Evolutionary conservation across 2,113 vertebrate species (phyloP), one percentile per base, ranked within the genome.

Genomic region (Daphoenositta chrysoptera): DNA sequence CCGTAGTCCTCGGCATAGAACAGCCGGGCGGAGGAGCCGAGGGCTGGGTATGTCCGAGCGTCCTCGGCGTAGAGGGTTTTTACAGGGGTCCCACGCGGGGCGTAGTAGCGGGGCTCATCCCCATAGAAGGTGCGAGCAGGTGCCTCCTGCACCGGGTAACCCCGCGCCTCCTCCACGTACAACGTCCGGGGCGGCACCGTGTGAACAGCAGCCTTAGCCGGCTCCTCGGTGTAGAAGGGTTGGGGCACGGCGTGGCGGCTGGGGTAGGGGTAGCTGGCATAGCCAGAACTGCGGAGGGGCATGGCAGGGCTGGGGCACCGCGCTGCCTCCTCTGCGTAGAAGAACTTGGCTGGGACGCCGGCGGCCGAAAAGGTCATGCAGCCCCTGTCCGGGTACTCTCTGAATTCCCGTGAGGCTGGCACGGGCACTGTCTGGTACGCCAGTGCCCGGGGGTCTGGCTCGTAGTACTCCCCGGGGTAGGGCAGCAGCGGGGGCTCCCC

Each of bases 311-410:
- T 24, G 13, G 98, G 95, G 93, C 98, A 99, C 45, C 97, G 97
- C 2, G 97, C 96, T 1, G 98, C 92, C 63, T 99, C 99, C 73
- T 99, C 99, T 0, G 98, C 97, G 6, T 99, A 99, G 97, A 99
- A 99, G 89, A 99, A 99, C 53, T 99, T 99, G 39, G 99, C 98
- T 6, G 99, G 99, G 90, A 98, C 98, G 1, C 98, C 97, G 0
- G 99, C 96, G n/a, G 98, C 97, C 2, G 98, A 93, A 89, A 99
- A 99, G 54, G 98, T 98, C 97, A 98, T 97, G 61, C 98, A 98
- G 65, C 99, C 98, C 57, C 98, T 97, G 56, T 98, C 98, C 0
- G 98, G 91, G 65, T 98, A 98, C 73, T 99, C 98, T 69, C 95
- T 57, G 77, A 94, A 96, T 2, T 97, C 96, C 47, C 98, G 98